These are phyloP conservation scores for Acipenser oxyrinchus DNA, from an alignment of 2,797 vertebrate species.

Conservation along the genomic window DNA sequence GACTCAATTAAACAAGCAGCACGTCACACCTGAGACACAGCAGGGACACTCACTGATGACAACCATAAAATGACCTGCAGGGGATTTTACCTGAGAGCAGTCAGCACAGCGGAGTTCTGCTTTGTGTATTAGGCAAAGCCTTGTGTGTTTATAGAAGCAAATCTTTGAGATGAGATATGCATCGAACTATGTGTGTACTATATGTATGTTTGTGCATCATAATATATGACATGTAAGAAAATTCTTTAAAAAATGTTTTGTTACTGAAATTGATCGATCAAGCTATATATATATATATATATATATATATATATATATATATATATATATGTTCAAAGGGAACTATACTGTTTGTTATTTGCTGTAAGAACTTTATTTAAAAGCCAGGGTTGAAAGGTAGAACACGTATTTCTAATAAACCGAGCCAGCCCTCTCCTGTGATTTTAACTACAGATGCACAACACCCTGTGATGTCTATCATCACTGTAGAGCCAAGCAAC, in stretches of 20 bases:
- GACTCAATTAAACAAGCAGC: conserved; percentile 2
- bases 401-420: conserved; percentile 1
- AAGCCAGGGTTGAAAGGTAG: no score
- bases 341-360: no score
- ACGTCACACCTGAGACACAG: conserved; percentile 6
- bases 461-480: conserved; percentile 28
- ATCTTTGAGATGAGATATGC: no score
- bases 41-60: conserved; percentile 6
- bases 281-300: no score
- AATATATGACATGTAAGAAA: no score
- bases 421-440: conserved; percentile 6
- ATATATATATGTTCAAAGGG: no score
- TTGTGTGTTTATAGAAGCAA: not conserved
- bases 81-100: not conserved
- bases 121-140: not conserved
- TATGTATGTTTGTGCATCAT: no score
- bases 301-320: no score
- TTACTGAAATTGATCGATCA: no score
- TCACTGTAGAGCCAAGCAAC: conserved; percentile 25
- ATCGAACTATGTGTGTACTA: no score
- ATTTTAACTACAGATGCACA: conserved; percentile 25
- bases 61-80: conserved; percentile 2
- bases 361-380: no score
- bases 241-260: no score
- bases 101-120: not conserved